Evolutionary conservation across 2,113 vertebrate species (phyloP).

Genomic region (Gobio gobio): DNA sequence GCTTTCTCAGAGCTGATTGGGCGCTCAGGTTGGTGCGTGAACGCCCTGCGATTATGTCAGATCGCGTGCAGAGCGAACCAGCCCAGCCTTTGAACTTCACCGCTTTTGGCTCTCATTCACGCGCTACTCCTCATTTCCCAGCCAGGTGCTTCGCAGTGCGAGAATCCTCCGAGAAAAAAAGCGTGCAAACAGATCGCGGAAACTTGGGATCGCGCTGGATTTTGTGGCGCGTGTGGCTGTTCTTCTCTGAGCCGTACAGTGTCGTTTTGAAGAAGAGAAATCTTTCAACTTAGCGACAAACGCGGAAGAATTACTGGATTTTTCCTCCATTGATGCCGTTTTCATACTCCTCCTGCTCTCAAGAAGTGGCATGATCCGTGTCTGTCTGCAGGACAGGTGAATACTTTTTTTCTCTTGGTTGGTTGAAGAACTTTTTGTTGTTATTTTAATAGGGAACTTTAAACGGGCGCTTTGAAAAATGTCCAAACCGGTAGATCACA

Average conservation of each 20-base stretch:
- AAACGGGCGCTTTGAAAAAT: conserved; percentile 72
- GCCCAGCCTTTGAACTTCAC: conserved; percentile 94
- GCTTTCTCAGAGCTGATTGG: conserved; percentile 88
- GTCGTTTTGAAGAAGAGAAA: conserved; percentile 59
- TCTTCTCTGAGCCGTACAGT: conserved; percentile 39
- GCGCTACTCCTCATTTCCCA: conserved; percentile 84
- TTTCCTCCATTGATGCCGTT: conserved; percentile 54
- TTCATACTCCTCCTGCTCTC: conserved; percentile 56
- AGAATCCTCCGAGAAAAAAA: conserved; percentile 76
- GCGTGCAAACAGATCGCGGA: conserved; percentile 67
- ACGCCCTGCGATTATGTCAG: conserved; percentile 95
- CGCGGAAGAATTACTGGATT: conserved; percentile 68
- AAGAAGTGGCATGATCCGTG: conserved; percentile 84
- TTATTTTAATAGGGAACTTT: conserved; percentile 59
- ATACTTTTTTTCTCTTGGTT: conserved; percentile 61
- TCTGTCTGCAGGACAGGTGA: conserved; percentile 77
- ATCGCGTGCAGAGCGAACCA: conserved; percentile 87
- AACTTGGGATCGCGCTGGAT: conserved; percentile 76
- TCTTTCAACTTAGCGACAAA: conserved; percentile 64
- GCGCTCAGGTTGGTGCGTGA: conserved; percentile 84
- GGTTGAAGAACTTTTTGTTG: conserved; percentile 68
- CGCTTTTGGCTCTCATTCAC: conserved; percentile 86
- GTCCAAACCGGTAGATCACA: conserved; percentile 98
- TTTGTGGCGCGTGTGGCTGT: conserved; percentile 65
- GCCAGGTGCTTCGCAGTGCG: conserved; percentile 83